Evolutionary conservation across 2,113 vertebrate species (phyloP), one percentile per base, ranked within the genome.

Genomic region (Myocastor coypus): DNA sequence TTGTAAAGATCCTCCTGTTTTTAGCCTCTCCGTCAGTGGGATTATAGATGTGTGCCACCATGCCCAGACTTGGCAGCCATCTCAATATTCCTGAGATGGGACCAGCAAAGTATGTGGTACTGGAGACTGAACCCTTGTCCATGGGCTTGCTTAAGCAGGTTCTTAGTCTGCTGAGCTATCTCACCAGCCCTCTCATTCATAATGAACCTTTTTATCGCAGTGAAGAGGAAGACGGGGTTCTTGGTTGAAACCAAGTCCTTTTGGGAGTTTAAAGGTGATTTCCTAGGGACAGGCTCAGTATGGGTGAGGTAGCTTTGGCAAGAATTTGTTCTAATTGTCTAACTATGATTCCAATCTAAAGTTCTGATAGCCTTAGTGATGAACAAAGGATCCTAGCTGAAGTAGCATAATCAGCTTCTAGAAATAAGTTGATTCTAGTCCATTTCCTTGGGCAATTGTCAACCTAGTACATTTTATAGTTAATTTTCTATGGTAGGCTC

Each of bases 381-480:
- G 84, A 94, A 22, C 32, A 81, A 89, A 73, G 19, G 37, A 77
- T 84, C 22, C 57, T 66, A 85, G 30, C 57, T 55, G 61, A 96
- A 81, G 61, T 40, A 83, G 26, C 57, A 55, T 91, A 96, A 91
- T 95, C 17, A 82, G 64, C 40, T 94, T 89, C 82, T 69, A 69
- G 52, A 11, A 84, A 77, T 28, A 92, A 12, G n/a, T 64, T 95
- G 86, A 94, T 94, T 95, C 42, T 7, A 88, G 52, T 22, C 73
- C 30, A 89, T 91, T 93, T 80, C 71, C 50, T 89, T 89, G 87
- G 83, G 40, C 30, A 88, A n/a, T 85, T 73, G 46, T 80, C 61
- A 66, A 30, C 52, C 22, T 83, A 83, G 10, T 90, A 61, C 32
- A 5, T 94, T 94, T 96, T 20, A 78, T 52, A 81, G 66, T 19